Conservation (phyloP, 2,113 vertebrate genomes). For the Neotoma lepida region DNA sequence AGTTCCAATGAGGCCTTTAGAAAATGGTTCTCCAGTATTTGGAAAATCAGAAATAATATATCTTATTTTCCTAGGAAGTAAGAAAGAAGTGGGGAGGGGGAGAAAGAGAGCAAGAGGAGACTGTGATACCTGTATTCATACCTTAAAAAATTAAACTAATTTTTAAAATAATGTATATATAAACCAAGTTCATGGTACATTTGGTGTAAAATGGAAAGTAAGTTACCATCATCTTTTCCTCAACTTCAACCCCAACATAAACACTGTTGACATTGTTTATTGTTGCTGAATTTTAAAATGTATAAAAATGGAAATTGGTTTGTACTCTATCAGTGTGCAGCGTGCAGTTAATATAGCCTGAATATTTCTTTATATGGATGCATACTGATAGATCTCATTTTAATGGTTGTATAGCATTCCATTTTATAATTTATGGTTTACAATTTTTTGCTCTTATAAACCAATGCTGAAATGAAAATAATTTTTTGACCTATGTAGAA, state of each 20-base stretch:
- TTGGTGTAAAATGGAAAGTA: slow-evolving; percentile 55
- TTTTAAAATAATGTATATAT: slow-evolving; percentile 48
- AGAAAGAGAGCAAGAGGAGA: background rate
- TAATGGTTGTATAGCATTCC: background rate
- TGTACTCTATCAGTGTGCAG: background rate
- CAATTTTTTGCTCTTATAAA: slow-evolving; percentile 24
- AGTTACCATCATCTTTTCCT: background rate
- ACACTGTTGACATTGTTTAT: slow-evolving; percentile 13
- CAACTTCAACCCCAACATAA: background rate
- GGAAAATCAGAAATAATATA: background rate
- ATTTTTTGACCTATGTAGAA: slow-evolving; percentile 25
- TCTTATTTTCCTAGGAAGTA: background rate
- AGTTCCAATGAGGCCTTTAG: background rate
- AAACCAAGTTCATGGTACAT: slow-evolving; percentile 30
- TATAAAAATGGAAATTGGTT: slow-evolving; percentile 2
- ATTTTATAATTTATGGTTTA: slow-evolving; percentile 12
- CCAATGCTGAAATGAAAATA: slow-evolving; percentile 51
- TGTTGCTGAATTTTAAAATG: background rate
- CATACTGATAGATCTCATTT: slow-evolving; percentile 30
- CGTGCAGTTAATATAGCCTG: background rate
- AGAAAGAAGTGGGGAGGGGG: background rate
- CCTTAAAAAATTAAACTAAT: background rate
- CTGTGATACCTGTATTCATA: background rate
- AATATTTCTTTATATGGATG: background rate
- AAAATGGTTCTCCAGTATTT: background rate